Evolutionary conservation across 1,140 invertebrate species (phyloP).

Genomic region (Drosophila setifemur): DNA sequence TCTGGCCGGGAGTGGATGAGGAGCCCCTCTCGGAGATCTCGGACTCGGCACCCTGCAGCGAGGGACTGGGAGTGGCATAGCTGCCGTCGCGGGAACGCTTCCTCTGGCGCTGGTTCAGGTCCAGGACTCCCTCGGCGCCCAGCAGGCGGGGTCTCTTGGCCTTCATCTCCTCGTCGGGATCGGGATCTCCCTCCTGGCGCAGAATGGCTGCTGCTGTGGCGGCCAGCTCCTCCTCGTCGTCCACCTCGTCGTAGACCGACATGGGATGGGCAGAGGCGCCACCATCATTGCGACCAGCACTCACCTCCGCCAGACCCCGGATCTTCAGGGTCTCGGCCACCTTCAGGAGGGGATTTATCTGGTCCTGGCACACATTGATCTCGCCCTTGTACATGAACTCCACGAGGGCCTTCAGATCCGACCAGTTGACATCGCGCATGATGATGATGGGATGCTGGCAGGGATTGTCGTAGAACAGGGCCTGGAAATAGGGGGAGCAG

Average conservation of each 20-base stretch:
- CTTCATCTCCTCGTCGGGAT: constrained; percentile 58
- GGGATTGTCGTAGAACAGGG: constrained; percentile 94
- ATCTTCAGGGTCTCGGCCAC: constrained; percentile 94
- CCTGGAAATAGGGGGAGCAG: constrained; percentile 95
- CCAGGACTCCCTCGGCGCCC: constrained; percentile 40
- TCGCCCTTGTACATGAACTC: constrained; percentile 97
- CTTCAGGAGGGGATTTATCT: constrained; percentile 92
- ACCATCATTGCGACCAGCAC: constrained; percentile 82
- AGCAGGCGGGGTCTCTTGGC: constrained; percentile 61
- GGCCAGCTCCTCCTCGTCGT: constrained; percentile 68
- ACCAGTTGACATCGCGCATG: constrained; percentile 93
- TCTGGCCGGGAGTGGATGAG: constrained; percentile 29
- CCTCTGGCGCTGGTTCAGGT: constrained; percentile 66
- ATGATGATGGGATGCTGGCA: constrained; percentile 96
- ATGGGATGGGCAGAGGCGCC: constrained; percentile 69
- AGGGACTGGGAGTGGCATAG: constrained; percentile 83
- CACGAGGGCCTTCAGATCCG: constrained; percentile 92
- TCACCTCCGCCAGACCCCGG: constrained; percentile 93
- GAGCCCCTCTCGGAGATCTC: constrained; percentile 10
- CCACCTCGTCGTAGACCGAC: constrained; percentile 81
- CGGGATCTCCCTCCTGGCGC: constrained; percentile 42
- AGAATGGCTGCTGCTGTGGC: constrained; percentile 49
- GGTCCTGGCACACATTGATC: constrained; percentile 95
- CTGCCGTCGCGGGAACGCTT: constrained; percentile 75
- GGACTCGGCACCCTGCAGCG: constrained; percentile 75